Evolutionary conservation across 53 echinoderm and acorn worm genomes (phyloP).

Genomic region (Echinometra lucunter): DNA sequence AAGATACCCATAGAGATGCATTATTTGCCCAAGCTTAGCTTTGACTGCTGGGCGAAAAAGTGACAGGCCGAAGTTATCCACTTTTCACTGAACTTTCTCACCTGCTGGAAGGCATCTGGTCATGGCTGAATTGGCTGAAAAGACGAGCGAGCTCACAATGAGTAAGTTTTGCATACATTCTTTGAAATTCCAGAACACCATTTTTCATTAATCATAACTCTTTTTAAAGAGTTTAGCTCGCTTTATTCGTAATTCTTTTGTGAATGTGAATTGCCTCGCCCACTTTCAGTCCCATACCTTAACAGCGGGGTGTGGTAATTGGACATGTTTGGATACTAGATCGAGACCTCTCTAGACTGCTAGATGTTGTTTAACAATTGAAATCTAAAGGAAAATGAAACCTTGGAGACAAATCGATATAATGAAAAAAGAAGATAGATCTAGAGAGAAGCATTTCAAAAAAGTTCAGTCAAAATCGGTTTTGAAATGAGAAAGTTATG

Average conservation of each 20-base stretch:
- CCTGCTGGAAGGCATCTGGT: neutral
- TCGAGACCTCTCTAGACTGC: too few species aligned
- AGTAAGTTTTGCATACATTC: neutral
- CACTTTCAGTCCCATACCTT: neutral
- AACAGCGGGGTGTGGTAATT: neutral
- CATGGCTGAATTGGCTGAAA: constrained; percentile 77
- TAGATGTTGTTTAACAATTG: too few species aligned
- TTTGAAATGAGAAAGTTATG: too few species aligned
- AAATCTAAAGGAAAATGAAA: too few species aligned
- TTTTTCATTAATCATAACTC: neutral
- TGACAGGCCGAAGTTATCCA: neutral
- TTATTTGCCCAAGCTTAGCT: too few species aligned
- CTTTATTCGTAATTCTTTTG: neutral
- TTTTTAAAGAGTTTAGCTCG: neutral
- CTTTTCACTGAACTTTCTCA: neutral
- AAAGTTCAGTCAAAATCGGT: too few species aligned
- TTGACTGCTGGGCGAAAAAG: neutral
- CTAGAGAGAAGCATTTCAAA: too few species aligned
- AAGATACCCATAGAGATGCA: too few species aligned
- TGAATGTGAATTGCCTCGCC: neutral
- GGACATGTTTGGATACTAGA: too few species aligned
- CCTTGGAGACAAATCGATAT: too few species aligned
- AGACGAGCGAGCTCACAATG: constrained; percentile 50
- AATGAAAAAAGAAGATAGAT: too few species aligned
- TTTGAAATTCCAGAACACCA: neutral